Evolutionary conservation across 2,113 vertebrate genomes (phyloP), one percentile per base, ranked within the genome.

Genomic region (Tragelaphus strepsiceros): DNA sequence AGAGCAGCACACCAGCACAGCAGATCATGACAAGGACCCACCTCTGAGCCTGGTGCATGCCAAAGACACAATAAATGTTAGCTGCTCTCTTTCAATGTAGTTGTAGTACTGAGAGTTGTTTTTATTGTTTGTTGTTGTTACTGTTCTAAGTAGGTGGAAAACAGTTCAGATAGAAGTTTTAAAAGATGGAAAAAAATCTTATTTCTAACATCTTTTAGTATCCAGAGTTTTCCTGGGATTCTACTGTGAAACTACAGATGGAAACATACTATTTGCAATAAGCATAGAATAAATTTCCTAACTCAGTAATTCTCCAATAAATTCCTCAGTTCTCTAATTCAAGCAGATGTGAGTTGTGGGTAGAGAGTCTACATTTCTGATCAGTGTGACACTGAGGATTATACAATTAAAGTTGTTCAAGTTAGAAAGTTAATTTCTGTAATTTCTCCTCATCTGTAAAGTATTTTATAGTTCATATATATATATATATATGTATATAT

Each of bases 281-380:
- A 26, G 16, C 14, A 5, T 71, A 90, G n/a, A 90, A 54, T 92
- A 61, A 87, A 39, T 92, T 87, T 39, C 58, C 5, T 91, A 74
- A 61, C 39, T 96, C 54, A 64, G 46, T 61, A 89, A 58, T 88
- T 85, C 8, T 56, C 54, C 7, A 22, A 0, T 74, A 62, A 90
- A 49, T 59, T 62, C 39, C 59, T n/a, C 15, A 54, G 0, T 9
- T 90, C 53, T 54, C 39, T 58, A 89, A 32, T 81, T 94, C 62
- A 88, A 54, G n/a, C 5, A 81, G 30, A 7, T 88, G 39, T 88
- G 39, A 51, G 28, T 59, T 92, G n/a, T 83, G 24, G 32, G 17
- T 30, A 58, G 28, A 91, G 82, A 94, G 39, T 84, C 54, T 96
- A 13, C 49, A 77, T 96, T 96, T 92, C 54, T 88, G 92, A 74